These are phyloP conservation scores for Drosophila sulfurigaster DNA, from an alignment of 1,140 invertebrate genomes.

Conservation along the genomic window DNA sequence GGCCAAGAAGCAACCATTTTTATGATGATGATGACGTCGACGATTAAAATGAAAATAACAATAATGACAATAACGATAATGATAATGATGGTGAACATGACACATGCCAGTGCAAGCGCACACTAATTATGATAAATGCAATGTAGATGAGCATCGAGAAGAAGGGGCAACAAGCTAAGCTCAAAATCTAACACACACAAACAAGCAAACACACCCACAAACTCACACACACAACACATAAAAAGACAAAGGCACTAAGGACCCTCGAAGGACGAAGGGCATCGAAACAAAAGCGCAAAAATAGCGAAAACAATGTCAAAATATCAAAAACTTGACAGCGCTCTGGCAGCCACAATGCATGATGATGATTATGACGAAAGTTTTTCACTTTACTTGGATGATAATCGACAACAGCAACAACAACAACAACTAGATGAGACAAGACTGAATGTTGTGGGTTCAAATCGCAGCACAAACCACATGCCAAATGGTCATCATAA, in stretches of 20 bases:
- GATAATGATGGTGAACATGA: constrained; percentile 23
- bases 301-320: constrained; percentile 62
- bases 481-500: constrained; percentile 52
- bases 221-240: constrained; percentile 10
- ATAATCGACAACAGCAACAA: constrained; percentile 47
- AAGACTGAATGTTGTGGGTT: constrained; percentile 53
- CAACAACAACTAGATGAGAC: constrained; percentile 28
- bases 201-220: constrained; percentile 21
- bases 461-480: constrained; percentile 16
- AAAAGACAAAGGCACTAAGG: constrained; percentile 4
- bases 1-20: background rate
- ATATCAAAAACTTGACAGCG: constrained; percentile 73
- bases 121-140: constrained; percentile 69
- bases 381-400: constrained; percentile 59
- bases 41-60: background rate
- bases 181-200: constrained; percentile 25
- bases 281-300: constrained; percentile 7
- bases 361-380: constrained; percentile 68
- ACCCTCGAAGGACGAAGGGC: background rate
- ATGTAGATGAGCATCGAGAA: constrained; percentile 40
- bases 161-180: constrained; percentile 25
- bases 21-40: no score
- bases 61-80: constrained; percentile 19
- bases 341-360: constrained; percentile 37
- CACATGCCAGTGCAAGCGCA: constrained; percentile 28